Percentiles rank a stretch among this genome's conserved stretches.
phyloP scores from a whole-genome alignment of 2,888 invertebrate genomes.

The Dynastes grantii region DNA sequence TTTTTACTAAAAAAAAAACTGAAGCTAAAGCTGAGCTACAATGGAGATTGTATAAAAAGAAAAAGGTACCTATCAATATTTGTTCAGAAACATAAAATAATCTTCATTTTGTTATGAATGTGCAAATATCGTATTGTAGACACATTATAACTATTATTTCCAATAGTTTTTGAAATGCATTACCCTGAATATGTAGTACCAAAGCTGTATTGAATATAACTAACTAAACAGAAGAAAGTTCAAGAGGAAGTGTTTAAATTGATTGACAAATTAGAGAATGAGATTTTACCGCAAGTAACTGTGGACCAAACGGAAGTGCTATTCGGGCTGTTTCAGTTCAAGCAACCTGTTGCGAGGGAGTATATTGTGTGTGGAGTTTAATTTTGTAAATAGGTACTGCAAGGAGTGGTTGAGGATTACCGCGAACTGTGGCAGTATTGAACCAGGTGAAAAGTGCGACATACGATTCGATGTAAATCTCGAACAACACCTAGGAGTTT shows the following conservation, averaged over 20 bases:
- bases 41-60: too few species aligned
- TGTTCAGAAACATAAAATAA: too few species aligned
- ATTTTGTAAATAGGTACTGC: constrained; percentile 77
- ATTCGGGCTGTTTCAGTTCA: constrained; percentile 89
- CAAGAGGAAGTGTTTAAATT: constrained; percentile 97
- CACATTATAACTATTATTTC: too few species aligned
- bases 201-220: too few species aligned
- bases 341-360: constrained; percentile 85
- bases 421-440: constrained; percentile 82
- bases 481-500: constrained; percentile 86
- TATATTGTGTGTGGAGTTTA: constrained; percentile 78
- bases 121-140: too few species aligned
- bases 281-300: constrained; percentile 95
- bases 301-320: constrained; percentile 91
- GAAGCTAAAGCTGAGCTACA: too few species aligned
- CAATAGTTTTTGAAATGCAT: too few species aligned
- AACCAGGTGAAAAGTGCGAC: constrained; percentile 89
- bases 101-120: too few species aligned
- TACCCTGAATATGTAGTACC: too few species aligned
- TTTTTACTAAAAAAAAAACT: too few species aligned
- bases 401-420: constrained; percentile 94
- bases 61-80: too few species aligned
- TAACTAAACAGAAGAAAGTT: constrained; percentile 85
- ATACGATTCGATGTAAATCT: constrained; percentile 89
- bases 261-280: constrained; percentile 96